Evolutionary conservation across 1,140 invertebrate species (phyloP), one percentile per base, ranked within the genome.

Genomic region (Calosoma granatense): DNA sequence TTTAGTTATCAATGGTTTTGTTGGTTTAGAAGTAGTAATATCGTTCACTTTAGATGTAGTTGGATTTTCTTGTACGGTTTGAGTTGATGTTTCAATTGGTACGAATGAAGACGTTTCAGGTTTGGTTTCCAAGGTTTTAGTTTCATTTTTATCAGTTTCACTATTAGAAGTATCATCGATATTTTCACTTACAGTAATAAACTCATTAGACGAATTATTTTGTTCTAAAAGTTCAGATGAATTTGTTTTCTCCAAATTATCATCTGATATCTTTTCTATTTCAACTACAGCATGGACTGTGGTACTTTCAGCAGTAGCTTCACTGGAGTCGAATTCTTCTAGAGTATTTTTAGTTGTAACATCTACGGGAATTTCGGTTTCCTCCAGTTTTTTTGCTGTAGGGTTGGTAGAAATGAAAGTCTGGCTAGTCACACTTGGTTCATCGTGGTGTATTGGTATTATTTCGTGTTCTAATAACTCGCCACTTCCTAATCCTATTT

Each of bases 361-460:
- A 6, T 14, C 14, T 6, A 22, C 4, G 6, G 53, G 22, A 11
- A 20, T 6, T 20, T 21, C 14, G 9, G 22, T 23, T 19, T 3
- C 11, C 2, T 36, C 26, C 4, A 41, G 14, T 36, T 19, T 4
- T 6, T 55, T 17, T 14, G 23, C 6, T 15, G n/a, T 30, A 2
- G 19, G 22, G 47, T 56, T 21, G 3, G 1, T 36, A 4, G 41
- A 19, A 51, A 1, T 15, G 9, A 36, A 15, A 26, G 51, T 43
- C 11, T 56, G 9, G 20, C 23, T 51, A n/a, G n/a, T n/a, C n/a
- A n/a, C n/a, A 23, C 11, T 55, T 58, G 56, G 59, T 2, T 54
- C 52, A 39, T 69, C 62, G 36, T 67, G 66, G 30, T 65, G 60
- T 59, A 69, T 66, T 15, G 61, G 61, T 19, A 68, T 67, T 9